Conservation (phyloP, 2,888 invertebrate species). For the Ypsolopha scabrella region DNA sequence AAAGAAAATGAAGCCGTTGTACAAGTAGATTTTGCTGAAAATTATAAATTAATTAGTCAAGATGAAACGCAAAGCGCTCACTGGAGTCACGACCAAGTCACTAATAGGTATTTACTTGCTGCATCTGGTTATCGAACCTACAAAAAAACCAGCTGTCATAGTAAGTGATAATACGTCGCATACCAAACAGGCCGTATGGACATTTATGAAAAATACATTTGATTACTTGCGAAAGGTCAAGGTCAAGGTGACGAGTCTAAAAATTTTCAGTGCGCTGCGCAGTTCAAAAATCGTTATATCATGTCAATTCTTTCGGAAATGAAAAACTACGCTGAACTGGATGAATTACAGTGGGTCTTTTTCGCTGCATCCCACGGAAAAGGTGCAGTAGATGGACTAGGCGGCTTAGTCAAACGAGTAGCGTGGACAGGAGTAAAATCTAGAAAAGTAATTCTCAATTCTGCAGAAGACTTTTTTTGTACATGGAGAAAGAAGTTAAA, state of each 20-base stretch:
- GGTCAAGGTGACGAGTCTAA: background rate
- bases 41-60: constrained; percentile 2
- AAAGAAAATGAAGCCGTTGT: constrained; percentile 4
- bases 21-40: background rate
- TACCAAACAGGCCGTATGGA: constrained; percentile 8
- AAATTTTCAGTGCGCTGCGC: constrained; percentile 7
- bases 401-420: constrained; percentile 1
- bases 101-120: constrained; percentile 4
- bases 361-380: constrained; percentile 7
- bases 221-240: constrained; percentile 5
- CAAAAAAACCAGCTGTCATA: background rate
- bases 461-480: background rate
- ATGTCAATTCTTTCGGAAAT: constrained; percentile 2
- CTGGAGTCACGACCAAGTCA: constrained; percentile 5
- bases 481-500: background rate
- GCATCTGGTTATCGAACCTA: background rate
- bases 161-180: constrained; percentile 4
- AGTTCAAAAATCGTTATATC: constrained; percentile 4
- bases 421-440: constrained; percentile 4
- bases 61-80: constrained; percentile 5
- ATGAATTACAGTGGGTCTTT: constrained; percentile 4
- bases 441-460: constrained; percentile 1
- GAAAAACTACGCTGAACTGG: constrained; percentile 1
- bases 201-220: constrained; percentile 6
- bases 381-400: constrained; percentile 6